phyloP scores from a whole-genome alignment of 2,888 invertebrate genomes.

The Trichacis sp. region DNA sequence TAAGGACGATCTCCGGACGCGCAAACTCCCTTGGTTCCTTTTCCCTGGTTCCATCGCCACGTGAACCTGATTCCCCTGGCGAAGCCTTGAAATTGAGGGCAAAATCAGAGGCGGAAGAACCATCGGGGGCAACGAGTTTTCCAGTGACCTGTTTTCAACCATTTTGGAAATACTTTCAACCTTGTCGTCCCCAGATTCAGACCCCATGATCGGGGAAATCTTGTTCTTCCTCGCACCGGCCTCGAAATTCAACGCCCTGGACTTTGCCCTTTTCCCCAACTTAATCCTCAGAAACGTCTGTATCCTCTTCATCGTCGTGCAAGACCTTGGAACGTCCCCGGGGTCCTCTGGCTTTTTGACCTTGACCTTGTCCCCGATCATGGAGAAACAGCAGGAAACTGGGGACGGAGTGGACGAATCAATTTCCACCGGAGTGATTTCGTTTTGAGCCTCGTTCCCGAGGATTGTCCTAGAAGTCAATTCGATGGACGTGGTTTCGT shows the following conservation, averaged over 20 bases:
- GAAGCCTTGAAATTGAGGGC: conserved; percentile 41
- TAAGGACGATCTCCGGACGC: conserved; percentile 56
- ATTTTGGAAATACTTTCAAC: conserved; percentile 25
- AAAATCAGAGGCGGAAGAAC: conserved; percentile 55
- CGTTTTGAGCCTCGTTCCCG: conserved; percentile 16
- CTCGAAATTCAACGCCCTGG: conserved; percentile 49
- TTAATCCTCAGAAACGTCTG: conserved; percentile 59
- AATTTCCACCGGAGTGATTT: conserved; percentile 32
- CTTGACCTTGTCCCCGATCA: conserved; percentile 46
- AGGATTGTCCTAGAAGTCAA: conserved; percentile 54
- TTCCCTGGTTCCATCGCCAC: conserved; percentile 48
- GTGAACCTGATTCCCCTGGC: conserved; percentile 29
- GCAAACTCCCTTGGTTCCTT: conserved; percentile 57
- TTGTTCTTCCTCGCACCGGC: conserved; percentile 50
- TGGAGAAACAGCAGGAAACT: conserved; percentile 64
- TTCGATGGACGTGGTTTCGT: conserved; percentile 61
- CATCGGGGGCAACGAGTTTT: conserved; percentile 34
- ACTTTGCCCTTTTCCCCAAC: conserved; percentile 52
- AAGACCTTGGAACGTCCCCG: conserved; percentile 43
- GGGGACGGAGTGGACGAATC: conserved; percentile 64
- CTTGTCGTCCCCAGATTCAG: conserved; percentile 28
- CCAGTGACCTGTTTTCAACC: conserved; percentile 15
- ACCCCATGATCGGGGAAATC: conserved; percentile 48
- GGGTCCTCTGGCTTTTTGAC: conserved; percentile 17
- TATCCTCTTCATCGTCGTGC: conserved; percentile 59